Percentiles rank a stretch among this genome's conserved stretches.
phyloP scores from a whole-genome alignment of 2,113 vertebrate genomes.

The Macrotis lagotis region DNA sequence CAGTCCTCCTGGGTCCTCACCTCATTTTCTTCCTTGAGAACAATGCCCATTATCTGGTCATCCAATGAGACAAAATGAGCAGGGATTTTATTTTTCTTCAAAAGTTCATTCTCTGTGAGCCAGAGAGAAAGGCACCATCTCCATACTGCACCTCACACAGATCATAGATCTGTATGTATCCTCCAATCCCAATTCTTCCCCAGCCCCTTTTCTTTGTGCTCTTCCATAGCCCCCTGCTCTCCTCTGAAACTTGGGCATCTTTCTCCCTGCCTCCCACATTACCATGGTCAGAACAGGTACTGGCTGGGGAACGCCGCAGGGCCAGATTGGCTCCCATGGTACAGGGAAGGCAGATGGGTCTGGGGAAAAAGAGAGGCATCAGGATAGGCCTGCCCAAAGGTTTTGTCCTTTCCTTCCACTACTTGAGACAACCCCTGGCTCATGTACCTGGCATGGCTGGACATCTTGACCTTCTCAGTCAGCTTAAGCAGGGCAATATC shows the following conservation, averaged over 20 bases:
- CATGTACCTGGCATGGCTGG: constrained; percentile 83
- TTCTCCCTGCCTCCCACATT: neutral
- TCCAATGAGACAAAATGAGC: constrained; percentile 76
- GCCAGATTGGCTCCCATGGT: constrained; percentile 75
- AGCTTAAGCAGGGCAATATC: constrained; percentile 87
- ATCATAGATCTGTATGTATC: neutral
- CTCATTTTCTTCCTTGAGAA: constrained; percentile 68
- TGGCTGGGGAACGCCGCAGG: constrained; percentile 58
- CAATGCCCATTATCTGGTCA: constrained; percentile 56
- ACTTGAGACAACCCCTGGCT: neutral
- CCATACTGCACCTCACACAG: neutral
- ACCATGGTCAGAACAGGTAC: constrained; percentile 77
- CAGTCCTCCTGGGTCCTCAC: constrained; percentile 50
- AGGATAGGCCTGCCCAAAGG: neutral
- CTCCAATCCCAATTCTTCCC: neutral
- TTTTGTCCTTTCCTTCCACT: neutral
- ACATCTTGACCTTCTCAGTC: constrained; percentile 79
- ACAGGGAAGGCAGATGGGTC: constrained; percentile 82
- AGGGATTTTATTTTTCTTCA: constrained; percentile 58
- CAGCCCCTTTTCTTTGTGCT: neutral
- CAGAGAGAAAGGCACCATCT: neutral
- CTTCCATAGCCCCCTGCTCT: neutral
- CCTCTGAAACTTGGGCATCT: neutral
- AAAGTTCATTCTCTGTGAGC: constrained; percentile 65
- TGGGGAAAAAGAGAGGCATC: constrained; percentile 1